Base-by-base conservation (phyloP, 2,797 vertebrate genomes). In the Acrossocheilus wenchowensis region DNA sequence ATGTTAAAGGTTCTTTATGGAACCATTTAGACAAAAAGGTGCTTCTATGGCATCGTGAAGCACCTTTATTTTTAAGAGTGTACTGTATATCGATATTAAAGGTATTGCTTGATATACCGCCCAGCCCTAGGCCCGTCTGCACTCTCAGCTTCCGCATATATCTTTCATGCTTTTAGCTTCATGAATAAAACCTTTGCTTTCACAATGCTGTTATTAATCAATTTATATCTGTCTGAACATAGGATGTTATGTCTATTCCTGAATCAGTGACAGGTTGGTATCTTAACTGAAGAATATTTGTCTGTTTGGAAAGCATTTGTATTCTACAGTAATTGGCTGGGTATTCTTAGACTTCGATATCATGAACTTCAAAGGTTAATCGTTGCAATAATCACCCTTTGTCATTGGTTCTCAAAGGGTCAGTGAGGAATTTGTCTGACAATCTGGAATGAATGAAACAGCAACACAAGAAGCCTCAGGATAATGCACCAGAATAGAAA, bases 171-270 rank as follows among this genome's bases (percentile, higher is more conserved):
- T 72, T 52, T 80, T 79, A 54, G 41, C 36, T 21, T 72, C 52
- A 80, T 85, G 60, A 85, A 88, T 82, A 82, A 88, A 85, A 81
- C 48, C 62, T 69, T 48, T 82, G 66, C n/a, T 64, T 41, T 43
- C 45, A 60, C 45, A 43, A 14, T 30, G 54, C n/a, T 74, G 68
- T 43, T 72, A 52, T 73, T 71, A 85, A 64, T 74, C 80, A 60
- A 57, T 41, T 68, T 60, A 34, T 45, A 74, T 23, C 41, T 5
- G 11, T 60, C n/a, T 72, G 26, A 30, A 87, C 54, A 34, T 34
- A 34, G 11, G 36, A 30, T 15, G 23, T 34, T 41, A 30, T 7
- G 5, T 43, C 10, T 52, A 57, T 54, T 36, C 48, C 66, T 19
- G 34, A n/a, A 72, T 71, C 66, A 54, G 0, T 41, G 34, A 41